phyloP scores from a whole-genome alignment of 2,888 invertebrate genomes.

The Aspidapion aeneum region DNA sequence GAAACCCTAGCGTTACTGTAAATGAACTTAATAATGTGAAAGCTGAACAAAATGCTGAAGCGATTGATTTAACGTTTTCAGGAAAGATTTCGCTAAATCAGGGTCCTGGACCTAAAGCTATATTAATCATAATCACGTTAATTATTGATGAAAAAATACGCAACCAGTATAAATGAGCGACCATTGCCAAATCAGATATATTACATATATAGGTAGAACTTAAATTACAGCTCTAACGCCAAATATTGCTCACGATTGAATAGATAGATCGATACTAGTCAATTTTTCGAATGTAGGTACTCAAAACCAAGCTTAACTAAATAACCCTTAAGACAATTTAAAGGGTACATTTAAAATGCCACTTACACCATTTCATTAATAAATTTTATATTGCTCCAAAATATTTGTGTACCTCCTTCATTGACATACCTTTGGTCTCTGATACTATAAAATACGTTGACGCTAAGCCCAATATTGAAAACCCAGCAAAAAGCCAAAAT shows the following conservation, averaged over 20 bases:
- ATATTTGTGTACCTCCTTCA: slow-evolving; percentile 29
- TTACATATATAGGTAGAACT: slow-evolving; percentile 62
- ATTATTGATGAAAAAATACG: slow-evolving; percentile 67
- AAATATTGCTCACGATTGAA: slow-evolving; percentile 62
- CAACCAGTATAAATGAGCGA: slow-evolving; percentile 57
- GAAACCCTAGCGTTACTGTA: slow-evolving; percentile 31
- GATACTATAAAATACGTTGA: slow-evolving; percentile 31
- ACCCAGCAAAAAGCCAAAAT: slow-evolving; percentile 32
- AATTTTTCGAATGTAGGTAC: too few relatives aligned
- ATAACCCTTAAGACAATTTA: too few relatives aligned
- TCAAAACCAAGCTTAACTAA: too few relatives aligned
- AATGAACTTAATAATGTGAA: slow-evolving; percentile 28
- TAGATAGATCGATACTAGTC: slow-evolving; percentile 69
- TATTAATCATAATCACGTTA: slow-evolving; percentile 69
- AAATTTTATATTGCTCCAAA: too few relatives aligned
- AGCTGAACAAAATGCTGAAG: slow-evolving; percentile 50
- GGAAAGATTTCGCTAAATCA: slow-evolving; percentile 85
- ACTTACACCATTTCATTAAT: too few relatives aligned
- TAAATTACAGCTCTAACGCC: slow-evolving; percentile 77
- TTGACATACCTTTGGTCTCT: slow-evolving; percentile 34
- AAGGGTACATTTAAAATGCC: too few relatives aligned
- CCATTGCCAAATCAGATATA: slow-evolving; percentile 64
- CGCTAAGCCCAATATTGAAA: slow-evolving; percentile 22
- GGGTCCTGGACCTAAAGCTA: slow-evolving; percentile 69
- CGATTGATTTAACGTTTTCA: slow-evolving; percentile 60